These are phyloP conservation scores for Danaus melanippus DNA, from an alignment of 1,140 invertebrate genomes.

Conservation along the genomic window DNA sequence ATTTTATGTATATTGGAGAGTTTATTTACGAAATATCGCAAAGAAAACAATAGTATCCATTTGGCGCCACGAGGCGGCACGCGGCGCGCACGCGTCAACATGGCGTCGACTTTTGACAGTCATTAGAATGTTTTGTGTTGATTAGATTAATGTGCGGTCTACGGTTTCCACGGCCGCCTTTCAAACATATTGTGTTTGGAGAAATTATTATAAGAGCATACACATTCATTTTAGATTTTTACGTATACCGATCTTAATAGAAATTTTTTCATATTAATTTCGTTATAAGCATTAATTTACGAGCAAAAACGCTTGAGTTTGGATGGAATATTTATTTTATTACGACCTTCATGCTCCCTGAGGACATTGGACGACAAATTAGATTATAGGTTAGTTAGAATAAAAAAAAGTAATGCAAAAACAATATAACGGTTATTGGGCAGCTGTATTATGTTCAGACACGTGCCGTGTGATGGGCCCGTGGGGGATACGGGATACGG, in stretches of 20 bases:
- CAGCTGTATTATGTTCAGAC: conserved; percentile 25
- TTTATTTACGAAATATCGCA: conserved; percentile 33
- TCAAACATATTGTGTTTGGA: no score
- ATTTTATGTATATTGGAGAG: conserved; percentile 2
- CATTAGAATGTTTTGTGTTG: conserved; percentile 67
- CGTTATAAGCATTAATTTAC: no score
- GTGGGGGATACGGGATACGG: conserved; percentile 21
- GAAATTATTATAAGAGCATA: no score
- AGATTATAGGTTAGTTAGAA: conserved; percentile 20
- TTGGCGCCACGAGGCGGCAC: conserved; percentile 44
- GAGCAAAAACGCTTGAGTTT: no score
- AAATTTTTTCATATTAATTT: no score
- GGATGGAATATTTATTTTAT: not conserved
- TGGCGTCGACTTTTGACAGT: conserved; percentile 44
- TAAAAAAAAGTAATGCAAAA: conserved; percentile 33
- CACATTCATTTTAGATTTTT: no score
- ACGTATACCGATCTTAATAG: no score
- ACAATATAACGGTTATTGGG: conserved; percentile 24
- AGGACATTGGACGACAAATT: conserved; percentile 22
- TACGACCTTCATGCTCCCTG: conserved; percentile 13
- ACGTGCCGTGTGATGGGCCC: conserved; percentile 27
- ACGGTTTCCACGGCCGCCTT: conserved; percentile 19
- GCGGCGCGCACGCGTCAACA: conserved; percentile 38
- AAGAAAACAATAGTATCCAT: conserved; percentile 55
- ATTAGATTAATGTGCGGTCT: conserved; percentile 66